Conservation (phyloP, 2,113 vertebrate species). For the Aphyosemion australe region DNA sequence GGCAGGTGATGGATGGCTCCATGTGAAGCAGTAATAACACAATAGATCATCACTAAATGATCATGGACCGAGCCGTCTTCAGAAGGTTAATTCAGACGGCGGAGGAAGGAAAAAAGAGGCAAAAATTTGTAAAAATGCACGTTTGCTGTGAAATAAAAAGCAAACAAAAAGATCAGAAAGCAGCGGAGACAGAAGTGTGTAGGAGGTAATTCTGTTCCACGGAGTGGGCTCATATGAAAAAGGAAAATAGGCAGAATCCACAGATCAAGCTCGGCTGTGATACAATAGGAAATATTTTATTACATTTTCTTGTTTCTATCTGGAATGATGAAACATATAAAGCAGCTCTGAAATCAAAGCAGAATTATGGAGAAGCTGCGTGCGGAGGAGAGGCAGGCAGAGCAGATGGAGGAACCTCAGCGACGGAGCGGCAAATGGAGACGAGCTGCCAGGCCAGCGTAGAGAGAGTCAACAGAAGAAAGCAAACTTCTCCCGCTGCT, state of each 20-base stretch:
- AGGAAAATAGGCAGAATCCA: not conserved
- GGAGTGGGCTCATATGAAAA: conserved; percentile 1
- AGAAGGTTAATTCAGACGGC: conserved; percentile 20
- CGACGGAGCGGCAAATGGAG: conserved; percentile 70
- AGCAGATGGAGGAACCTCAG: conserved; percentile 67
- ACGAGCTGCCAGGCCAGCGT: conserved; percentile 42
- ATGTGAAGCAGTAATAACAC: conserved; percentile 44
- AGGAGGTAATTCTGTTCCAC: conserved; percentile 14
- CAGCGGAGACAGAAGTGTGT: not conserved
- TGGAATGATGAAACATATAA: conserved; percentile 34
- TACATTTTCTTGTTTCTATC: conserved; percentile 25
- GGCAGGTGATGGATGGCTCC: conserved; percentile 50
- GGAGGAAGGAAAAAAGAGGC: not conserved
- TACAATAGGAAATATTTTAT: conserved; percentile 29
- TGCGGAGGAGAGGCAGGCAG: conserved; percentile 32
- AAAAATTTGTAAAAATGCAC: conserved; percentile 2
- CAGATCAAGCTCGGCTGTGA: conserved; percentile 26
- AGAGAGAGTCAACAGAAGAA: conserved; percentile 20
- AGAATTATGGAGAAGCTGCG: conserved; percentile 44
- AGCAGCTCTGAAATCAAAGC: conserved; percentile 60
- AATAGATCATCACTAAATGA: conserved; percentile 57
- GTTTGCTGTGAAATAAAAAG: conserved; percentile 9
- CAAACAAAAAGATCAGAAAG: not conserved
- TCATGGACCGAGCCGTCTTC: conserved; percentile 30
- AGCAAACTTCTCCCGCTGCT: conserved; percentile 27